Evolutionary conservation across 2,888 invertebrate genomes (phyloP).

Genomic region (Parnassius apollo): DNA sequence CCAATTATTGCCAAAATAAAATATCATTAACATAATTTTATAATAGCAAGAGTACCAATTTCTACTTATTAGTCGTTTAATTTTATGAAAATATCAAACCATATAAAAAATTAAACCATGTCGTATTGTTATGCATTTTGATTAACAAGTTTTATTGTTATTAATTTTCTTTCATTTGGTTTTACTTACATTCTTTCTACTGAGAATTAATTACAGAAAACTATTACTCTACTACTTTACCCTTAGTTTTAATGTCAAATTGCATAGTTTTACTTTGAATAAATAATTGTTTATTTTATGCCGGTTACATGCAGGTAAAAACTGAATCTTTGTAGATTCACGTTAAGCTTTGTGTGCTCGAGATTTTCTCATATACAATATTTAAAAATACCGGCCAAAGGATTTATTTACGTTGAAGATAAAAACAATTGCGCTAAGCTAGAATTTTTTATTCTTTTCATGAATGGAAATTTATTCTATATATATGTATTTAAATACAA

Average conservation of each 20-base stretch:
- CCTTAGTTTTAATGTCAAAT: too few species aligned
- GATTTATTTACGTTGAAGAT: constrained; percentile 21
- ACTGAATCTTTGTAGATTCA: constrained; percentile 12
- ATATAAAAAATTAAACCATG: too few species aligned
- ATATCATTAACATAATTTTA: not conserved
- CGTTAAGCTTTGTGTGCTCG: constrained; percentile 21
- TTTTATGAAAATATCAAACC: not conserved
- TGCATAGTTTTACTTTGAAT: too few species aligned
- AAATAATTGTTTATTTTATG: not conserved
- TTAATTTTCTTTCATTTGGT: too few species aligned
- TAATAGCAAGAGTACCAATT: too few species aligned
- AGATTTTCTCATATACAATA: constrained; percentile 24
- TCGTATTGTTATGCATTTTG: too few species aligned
- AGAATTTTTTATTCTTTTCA: constrained; percentile 21
- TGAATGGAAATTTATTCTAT: constrained; percentile 7
- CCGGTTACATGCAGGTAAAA: constrained; percentile 11
- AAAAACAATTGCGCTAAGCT: constrained; percentile 25
- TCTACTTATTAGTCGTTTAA: not conserved
- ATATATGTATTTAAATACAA: not conserved
- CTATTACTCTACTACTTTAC: too few species aligned
- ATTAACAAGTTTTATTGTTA: too few species aligned
- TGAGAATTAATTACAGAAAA: too few species aligned
- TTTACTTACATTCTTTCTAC: too few species aligned
- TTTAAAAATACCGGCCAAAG: constrained; percentile 23
- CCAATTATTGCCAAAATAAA: constrained; percentile 14